Evolutionary conservation across 2,113 vertebrate species (phyloP), one percentile per base, ranked within the genome.

Genomic region (Gorsachius goisagi): DNA sequence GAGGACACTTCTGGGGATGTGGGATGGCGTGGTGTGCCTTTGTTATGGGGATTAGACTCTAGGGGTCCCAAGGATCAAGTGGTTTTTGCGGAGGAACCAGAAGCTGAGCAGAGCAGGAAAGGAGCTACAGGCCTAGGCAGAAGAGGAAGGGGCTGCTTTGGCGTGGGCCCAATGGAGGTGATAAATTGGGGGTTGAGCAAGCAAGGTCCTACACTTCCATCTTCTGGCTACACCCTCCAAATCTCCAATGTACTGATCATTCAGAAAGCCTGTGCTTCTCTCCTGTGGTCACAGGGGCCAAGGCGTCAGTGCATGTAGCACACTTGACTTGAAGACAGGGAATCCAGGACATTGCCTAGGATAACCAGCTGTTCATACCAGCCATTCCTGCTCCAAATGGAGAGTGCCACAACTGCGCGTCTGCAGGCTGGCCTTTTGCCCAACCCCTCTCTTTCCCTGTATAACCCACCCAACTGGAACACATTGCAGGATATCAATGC

Each of bases 361-460:
- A 62, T 41, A 91, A 49, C 64, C 92, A 95, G 80, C 67, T 96
- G 89, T 88, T 95, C 94, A 93, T 93, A 85, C 63, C 88, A 93
- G 73, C 85, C 67, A 72, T 93, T 95, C 81, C 59, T 93, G 59
- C 80, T 80, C 64, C 86, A 35, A 83, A 67, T n/a, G 13, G 28
- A 85, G 71, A 88, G 63, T 45, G 55, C 45, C 78, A 59, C 52
- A 62, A 58, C 1, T 35, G 81, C 6, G 2, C 75, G 33, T 89
- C 63, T 80, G 87, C 20, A 83, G 63, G 44, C 56, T 93, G 59
- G 69, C 44, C 50, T 91, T 82, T 92, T 82, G 73, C 94, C 44
- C 63, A 73, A 30, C 17, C 39, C 2, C 32, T 89, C 64, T 88
- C 66, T 84, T 69, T 59, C 26, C 39, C 52, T 74, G n/a, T 0